Conservation (phyloP, 2,113 vertebrate genomes). For the Porphyrio hochstetteri region DNA sequence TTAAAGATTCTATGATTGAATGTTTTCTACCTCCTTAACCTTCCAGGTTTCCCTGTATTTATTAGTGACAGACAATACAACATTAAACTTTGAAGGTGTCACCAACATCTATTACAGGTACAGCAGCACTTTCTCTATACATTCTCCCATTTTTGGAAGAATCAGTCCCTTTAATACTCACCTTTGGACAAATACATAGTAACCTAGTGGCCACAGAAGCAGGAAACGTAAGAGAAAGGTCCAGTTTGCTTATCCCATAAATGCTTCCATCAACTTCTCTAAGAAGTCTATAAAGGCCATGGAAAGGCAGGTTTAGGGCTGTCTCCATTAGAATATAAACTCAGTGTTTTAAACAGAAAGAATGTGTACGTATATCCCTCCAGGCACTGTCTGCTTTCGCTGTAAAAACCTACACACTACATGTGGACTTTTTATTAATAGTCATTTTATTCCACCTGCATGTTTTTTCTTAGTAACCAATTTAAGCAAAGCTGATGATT, state of each 20-base stretch:
- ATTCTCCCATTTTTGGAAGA: background rate
- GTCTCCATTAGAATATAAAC: background rate
- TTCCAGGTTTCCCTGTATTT: background rate
- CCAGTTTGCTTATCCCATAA: background rate
- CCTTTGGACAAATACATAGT: background rate
- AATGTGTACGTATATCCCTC: background rate
- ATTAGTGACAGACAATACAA: background rate
- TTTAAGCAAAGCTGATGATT: background rate
- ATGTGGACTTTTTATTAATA: constrained; percentile 12
- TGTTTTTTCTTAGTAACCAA: constrained; percentile 13
- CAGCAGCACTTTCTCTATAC: background rate
- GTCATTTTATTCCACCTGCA: background rate
- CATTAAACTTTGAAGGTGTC: background rate
- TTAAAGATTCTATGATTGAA: background rate
- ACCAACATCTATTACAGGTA: background rate
- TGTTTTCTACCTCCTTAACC: background rate
- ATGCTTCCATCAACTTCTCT: background rate
- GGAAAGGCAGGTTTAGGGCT: background rate
- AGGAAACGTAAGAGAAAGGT: background rate
- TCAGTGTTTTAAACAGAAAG: background rate
- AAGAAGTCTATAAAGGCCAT: background rate
- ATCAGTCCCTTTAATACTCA: background rate
- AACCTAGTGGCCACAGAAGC: background rate
- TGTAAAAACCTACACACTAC: background rate
- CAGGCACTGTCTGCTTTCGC: background rate